Base-by-base conservation (phyloP, 2,113 vertebrate species). In the Clarias magur region DNA sequence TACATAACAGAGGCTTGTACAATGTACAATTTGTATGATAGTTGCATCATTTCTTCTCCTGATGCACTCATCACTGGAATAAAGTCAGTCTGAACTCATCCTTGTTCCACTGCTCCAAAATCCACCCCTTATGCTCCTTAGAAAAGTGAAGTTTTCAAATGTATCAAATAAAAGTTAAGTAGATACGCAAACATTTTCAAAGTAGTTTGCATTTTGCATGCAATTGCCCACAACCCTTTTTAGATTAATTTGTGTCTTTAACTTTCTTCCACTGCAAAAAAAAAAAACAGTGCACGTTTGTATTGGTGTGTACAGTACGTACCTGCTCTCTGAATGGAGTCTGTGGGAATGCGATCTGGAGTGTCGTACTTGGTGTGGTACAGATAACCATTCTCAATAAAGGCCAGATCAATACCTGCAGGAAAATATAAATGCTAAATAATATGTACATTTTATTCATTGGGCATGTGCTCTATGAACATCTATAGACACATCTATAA, bases 301-400 rank as follows among this genome's bases (percentile, higher is more conserved):
- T 27, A 25, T 27, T 9, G 16, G 23, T 54, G 48, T 67, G 17
- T 59, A 34, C 30, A 34, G 30, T 34, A 10, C 23, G 95, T 81
- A 99, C 98, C 98, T 90, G 98, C 98, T 96, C 98, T 97, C 93
- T 99, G 98, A 91, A 99, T 99, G 10, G 98, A 98, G 92, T 97
- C 97, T 7, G 96, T 97, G 87, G 94, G 93, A 91, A 99, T 99
- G 93, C 98, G 95, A 92, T 99, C 96, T 3, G 97, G 93, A 0
- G 98, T 99, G 93, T 99, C 98, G n/a, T 98, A 99, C 90, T 99
- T 93, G 76, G 98, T 99, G 75, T 99, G 98, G 91, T 99, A 99
- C 93, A 99, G 97, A 91, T 97, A 99, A 82, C 98, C 98, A 16
- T 99, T 99, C 92, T 99, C 98, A 91, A 99, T 99, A 92, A 99